These are phyloP conservation scores for Limnothrissa miodon DNA, from an alignment of 2,113 vertebrate genomes.

Conservation along the genomic window DNA sequence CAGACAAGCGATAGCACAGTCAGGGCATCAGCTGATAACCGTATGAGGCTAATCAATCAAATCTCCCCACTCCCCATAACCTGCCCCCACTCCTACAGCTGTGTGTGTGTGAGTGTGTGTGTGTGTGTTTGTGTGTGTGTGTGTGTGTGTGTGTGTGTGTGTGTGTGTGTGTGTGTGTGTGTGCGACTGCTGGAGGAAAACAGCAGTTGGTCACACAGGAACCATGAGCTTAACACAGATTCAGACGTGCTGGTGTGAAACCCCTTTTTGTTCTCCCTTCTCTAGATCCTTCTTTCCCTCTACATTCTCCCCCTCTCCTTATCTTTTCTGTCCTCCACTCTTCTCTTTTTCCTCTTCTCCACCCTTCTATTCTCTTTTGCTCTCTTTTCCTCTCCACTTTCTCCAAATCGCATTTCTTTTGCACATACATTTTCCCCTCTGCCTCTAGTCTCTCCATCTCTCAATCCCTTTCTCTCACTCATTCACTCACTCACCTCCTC, in stretches of 20 bases:
- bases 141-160: constrained; percentile 11
- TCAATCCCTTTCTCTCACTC: background rate
- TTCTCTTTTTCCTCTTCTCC: background rate
- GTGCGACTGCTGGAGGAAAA: background rate
- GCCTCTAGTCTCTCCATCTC: background rate
- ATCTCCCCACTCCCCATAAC: background rate
- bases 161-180: constrained; percentile 19
- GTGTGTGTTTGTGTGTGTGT: background rate
- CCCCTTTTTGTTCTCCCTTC: background rate
- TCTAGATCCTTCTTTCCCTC: background rate
- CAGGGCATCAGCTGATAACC: constrained; percentile 33
- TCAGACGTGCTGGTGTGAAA: constrained; percentile 25
- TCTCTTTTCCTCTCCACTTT: background rate
- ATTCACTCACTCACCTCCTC: background rate
- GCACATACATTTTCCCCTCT: background rate
- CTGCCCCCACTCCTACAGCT: background rate
- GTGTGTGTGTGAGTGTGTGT: constrained; percentile 24
- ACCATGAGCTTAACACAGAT: constrained; percentile 17
- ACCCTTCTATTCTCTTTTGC: background rate
- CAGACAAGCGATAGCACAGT: background rate
- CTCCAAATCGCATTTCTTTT: background rate
- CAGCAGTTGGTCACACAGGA: constrained; percentile 17
- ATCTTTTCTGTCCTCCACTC: background rate
- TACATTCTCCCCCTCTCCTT: background rate
- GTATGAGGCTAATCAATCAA: constrained; percentile 29